A percentile compares a stretch with the other conserved stretches of the same genome.
phyloP scores from a whole-genome alignment of 2,888 invertebrate species.

The Schizaphis graminum region DNA sequence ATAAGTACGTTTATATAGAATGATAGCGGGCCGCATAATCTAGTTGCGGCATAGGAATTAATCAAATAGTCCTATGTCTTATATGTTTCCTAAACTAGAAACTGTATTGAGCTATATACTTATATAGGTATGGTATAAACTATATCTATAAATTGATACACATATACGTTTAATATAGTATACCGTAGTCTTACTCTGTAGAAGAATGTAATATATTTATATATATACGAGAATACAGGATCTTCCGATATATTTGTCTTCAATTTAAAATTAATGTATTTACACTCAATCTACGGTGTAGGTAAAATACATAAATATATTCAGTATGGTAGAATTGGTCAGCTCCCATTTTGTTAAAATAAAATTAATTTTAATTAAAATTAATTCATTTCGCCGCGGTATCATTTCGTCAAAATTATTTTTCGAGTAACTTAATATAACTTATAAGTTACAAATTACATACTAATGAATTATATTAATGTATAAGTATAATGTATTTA shows the following conservation, averaged over 20 bases:
- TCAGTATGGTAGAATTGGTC: neutral
- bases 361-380: too few species aligned
- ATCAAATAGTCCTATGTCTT: neutral
- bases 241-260: neutral
- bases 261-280: neutral
- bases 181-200: neutral
- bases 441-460: too few species aligned
- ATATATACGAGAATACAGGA: neutral
- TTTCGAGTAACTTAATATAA: too few species aligned
- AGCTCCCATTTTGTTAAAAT: too few species aligned
- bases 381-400: too few species aligned
- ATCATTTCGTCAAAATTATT: too few species aligned
- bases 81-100: neutral
- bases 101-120: neutral
- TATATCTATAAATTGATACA: too few species aligned
- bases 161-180: neutral
- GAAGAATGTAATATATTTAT: neutral
- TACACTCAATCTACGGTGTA: neutral
- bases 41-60: neutral
- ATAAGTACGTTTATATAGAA: neutral
- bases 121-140: neutral
- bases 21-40: neutral
- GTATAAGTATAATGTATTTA: too few species aligned
- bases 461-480: too few species aligned
- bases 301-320: neutral